These are phyloP conservation scores for Sturnira hondurensis DNA, from an alignment of 2,113 vertebrate species.

Conservation along the genomic window DNA sequence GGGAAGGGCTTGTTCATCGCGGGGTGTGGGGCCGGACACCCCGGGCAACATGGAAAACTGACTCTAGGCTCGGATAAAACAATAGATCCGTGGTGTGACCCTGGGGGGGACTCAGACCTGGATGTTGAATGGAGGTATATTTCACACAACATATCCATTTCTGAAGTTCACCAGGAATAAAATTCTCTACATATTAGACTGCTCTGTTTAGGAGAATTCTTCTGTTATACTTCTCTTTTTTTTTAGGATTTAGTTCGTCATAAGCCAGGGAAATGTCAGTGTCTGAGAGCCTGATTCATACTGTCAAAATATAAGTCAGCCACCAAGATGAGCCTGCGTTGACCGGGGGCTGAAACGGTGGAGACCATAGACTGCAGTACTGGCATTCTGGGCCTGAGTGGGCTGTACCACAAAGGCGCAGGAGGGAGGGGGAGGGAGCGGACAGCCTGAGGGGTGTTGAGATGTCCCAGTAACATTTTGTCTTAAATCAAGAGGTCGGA, in stretches of 20 bases:
- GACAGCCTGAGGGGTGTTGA: too few species aligned
- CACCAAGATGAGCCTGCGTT: neutral
- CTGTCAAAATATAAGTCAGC: neutral
- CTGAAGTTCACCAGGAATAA: neutral
- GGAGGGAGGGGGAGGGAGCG: fast-evolving
- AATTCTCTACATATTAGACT: neutral
- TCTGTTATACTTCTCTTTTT: neutral
- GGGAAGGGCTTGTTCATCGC: neutral
- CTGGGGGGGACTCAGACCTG: neutral
- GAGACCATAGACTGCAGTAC: neutral
- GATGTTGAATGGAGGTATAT: neutral
- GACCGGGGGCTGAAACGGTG: neutral
- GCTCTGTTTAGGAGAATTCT: neutral
- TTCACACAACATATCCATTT: neutral
- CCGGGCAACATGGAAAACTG: neutral
- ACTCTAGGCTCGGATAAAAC: neutral
- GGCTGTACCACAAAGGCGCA: too few species aligned
- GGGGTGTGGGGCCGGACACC: neutral
- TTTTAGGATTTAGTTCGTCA: neutral
- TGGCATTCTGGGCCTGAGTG: neutral
- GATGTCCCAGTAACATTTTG: neutral
- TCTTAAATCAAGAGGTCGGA: neutral
- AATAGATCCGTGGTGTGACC: neutral
- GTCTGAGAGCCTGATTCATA: neutral
- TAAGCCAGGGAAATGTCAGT: neutral